These are phyloP conservation scores for Apogon hyalosoma DNA, from an alignment of 2,797 vertebrate genomes.

Conservation along the genomic window DNA sequence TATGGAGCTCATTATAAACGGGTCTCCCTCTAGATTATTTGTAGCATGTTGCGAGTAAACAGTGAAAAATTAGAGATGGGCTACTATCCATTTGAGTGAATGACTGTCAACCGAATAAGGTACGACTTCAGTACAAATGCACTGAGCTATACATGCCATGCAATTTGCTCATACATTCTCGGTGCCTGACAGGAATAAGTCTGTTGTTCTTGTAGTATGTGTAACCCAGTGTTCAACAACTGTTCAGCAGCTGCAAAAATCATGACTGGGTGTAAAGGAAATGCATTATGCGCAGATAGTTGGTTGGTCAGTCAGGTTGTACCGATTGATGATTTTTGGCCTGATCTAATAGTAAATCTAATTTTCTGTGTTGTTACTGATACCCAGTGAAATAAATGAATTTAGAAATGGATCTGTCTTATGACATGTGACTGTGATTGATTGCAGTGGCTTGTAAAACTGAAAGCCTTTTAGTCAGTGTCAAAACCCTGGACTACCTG, in stretches of 20 bases:
- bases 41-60: background rate
- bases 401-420: too few relatives aligned
- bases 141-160: background rate
- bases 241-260: slow-evolving; percentile 1
- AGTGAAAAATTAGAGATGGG: background rate
- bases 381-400: too few relatives aligned
- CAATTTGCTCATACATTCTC: background rate
- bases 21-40: too few relatives aligned
- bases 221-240: background rate
- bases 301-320: too few relatives aligned
- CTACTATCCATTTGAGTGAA: background rate
- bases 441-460: too few relatives aligned
- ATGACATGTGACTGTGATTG: too few relatives aligned
- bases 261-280: background rate
- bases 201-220: background rate
- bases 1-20: background rate
- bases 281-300: background rate
- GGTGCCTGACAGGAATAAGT: background rate
- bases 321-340: too few relatives aligned
- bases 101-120: background rate
- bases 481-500: too few relatives aligned
- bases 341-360: too few relatives aligned
- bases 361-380: too few relatives aligned
- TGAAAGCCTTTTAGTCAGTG: too few relatives aligned
- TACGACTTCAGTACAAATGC: background rate